phyloP scores from a whole-genome alignment of 2,797 vertebrate species.

The Amazona ochrocephala region DNA sequence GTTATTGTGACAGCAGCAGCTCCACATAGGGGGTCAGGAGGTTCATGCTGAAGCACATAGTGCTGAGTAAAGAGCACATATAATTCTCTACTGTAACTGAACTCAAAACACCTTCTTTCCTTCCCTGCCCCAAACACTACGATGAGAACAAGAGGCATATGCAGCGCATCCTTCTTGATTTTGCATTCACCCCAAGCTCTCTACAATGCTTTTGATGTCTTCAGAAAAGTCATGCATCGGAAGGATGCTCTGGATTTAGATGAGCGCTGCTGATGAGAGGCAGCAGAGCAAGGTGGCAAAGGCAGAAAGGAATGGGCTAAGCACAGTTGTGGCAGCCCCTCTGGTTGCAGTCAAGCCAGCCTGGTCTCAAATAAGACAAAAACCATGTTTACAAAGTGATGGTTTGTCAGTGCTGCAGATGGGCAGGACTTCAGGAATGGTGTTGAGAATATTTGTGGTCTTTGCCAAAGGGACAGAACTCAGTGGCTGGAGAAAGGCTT shows the following conservation, averaged over 20 bases:
- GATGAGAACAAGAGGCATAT: neutral
- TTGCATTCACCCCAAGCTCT: neutral
- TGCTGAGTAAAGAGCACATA: conserved; percentile 3
- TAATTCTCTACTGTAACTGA: conserved; percentile 20
- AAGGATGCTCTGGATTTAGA: neutral
- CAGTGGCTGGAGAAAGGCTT: neutral
- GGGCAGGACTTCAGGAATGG: neutral
- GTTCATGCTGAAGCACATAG: neutral
- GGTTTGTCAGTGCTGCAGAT: neutral
- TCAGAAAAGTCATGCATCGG: neutral
- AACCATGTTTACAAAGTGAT: rapidly evolving
- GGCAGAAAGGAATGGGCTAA: neutral
- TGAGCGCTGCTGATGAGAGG: neutral
- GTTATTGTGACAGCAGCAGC: neutral
- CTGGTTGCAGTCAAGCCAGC: neutral
- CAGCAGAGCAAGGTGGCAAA: neutral
- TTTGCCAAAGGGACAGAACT: neutral
- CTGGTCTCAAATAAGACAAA: neutral
- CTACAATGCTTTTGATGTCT: neutral
- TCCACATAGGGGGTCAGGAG: neutral
- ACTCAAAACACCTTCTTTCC: neutral
- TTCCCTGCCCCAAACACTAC: neutral
- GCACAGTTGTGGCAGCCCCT: rapidly evolving
- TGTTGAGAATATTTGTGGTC: neutral
- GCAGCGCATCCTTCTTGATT: neutral